Conservation (phyloP, 2,888 invertebrate genomes). For the Erpobdella octoculata region DNA sequence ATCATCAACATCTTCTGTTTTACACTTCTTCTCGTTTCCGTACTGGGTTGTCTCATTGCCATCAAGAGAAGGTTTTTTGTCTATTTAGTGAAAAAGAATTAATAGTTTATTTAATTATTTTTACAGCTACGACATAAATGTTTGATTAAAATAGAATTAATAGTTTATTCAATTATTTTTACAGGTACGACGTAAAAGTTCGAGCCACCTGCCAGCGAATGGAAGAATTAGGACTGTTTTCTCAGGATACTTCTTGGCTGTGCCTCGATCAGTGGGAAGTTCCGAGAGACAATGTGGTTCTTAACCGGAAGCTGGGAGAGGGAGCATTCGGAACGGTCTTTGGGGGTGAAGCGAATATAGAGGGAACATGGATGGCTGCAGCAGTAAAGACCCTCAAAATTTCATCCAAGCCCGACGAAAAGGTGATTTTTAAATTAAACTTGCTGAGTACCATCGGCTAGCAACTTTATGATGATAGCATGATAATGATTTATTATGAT, state of each 20-base stretch:
- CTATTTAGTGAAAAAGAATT: not conserved
- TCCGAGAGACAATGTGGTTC: conserved; percentile 70
- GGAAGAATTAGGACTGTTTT: conserved; percentile 63
- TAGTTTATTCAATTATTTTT: not conserved
- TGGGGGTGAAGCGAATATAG: conserved; percentile 74
- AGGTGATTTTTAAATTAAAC: conserved; percentile 49
- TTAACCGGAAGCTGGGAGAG: conserved; percentile 57
- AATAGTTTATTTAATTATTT: not conserved
- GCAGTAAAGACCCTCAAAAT: conserved; percentile 74
- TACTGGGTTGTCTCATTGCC: conserved; percentile 60
- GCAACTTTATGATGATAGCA: not conserved
- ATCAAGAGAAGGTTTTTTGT: conserved; percentile 54
- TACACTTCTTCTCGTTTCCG: conserved; percentile 56
- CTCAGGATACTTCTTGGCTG: conserved; percentile 51
- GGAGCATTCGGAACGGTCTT: conserved; percentile 88
- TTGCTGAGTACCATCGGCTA: not conserved
- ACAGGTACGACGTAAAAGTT: conserved; percentile 62
- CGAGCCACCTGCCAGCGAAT: conserved; percentile 62
- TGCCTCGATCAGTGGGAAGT: conserved; percentile 80
- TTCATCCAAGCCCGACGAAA: conserved; percentile 74
- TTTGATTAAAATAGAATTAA: not conserved
- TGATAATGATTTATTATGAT: not conserved
- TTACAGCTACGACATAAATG: not conserved
- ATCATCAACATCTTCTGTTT: conserved; percentile 62
- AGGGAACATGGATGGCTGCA: conserved; percentile 62